These are phyloP conservation scores for Sicus ferrugineus DNA, from an alignment of 2,888 invertebrate genomes.

Conservation along the genomic window DNA sequence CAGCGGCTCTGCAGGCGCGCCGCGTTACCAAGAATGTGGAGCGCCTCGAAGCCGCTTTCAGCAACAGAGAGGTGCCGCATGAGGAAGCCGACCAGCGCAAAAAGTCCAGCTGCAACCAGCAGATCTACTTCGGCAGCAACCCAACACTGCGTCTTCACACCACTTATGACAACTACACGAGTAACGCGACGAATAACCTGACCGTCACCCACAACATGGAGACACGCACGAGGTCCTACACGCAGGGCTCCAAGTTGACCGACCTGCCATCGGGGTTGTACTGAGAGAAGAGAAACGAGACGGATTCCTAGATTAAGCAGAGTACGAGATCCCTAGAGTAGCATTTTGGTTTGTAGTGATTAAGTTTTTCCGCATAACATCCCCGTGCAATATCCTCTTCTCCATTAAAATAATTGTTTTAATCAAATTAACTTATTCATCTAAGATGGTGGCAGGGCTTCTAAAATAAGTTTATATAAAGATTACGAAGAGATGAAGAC, in stretches of 20 bases:
- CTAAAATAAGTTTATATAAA: no score
- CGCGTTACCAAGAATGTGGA: constrained; percentile 80
- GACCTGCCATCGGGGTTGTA: constrained; percentile 79
- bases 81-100: constrained; percentile 67
- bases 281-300: constrained; percentile 54
- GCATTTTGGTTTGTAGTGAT: constrained; percentile 30
- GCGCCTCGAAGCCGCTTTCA: constrained; percentile 70
- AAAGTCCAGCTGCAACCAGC: constrained; percentile 59
- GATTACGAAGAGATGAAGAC: no score
- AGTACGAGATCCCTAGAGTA: neutral
- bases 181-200: constrained; percentile 30
- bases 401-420: constrained; percentile 17
- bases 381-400: neutral
- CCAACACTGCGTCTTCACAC: constrained; percentile 55
- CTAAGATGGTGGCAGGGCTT: constrained; percentile 36
- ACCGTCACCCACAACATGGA: constrained; percentile 49
- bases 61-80: constrained; percentile 66
- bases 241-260: constrained; percentile 71
- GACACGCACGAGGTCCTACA: constrained; percentile 59
- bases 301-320: no score
- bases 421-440: constrained; percentile 22
- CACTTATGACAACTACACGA: constrained; percentile 37
- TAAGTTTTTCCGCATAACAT: constrained; percentile 22
- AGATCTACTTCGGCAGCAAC: constrained; percentile 61
- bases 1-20: constrained; percentile 69